A percentile compares a stretch with the other conserved stretches of the same genome.
phyloP scores from a whole-genome alignment of 2,797 vertebrate species.

The Chrosomus eos region DNA sequence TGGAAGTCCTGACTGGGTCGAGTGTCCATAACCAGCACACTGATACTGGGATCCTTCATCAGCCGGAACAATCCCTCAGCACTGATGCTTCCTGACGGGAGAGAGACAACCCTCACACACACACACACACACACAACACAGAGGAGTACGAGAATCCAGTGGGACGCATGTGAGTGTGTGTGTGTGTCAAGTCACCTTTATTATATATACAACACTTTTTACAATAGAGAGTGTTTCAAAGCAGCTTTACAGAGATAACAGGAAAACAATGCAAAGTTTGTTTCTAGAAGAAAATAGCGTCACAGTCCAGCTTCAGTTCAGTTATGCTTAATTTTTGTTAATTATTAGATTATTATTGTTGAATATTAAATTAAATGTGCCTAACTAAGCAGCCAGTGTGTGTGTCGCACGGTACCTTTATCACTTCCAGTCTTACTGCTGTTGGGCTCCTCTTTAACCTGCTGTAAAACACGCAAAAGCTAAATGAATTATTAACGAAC shows the following conservation, averaged over 20 bases:
- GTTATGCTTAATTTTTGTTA: too few species aligned
- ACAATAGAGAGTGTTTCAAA: too few species aligned
- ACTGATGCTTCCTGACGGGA: conserved; percentile 78
- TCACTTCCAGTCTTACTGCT: conserved; percentile 71
- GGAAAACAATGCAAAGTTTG: too few species aligned
- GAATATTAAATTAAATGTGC: too few species aligned
- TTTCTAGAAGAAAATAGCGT: too few species aligned
- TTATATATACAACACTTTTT: too few species aligned
- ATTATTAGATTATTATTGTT: too few species aligned
- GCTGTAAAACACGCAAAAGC: conserved; percentile 20
- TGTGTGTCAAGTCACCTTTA: too few species aligned
- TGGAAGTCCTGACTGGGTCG: conserved; percentile 85
- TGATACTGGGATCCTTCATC: conserved; percentile 87
- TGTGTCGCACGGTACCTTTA: conserved; percentile 6
- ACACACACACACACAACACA: background rate
- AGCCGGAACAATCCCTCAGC: conserved; percentile 90
- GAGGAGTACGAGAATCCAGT: conserved; percentile 45
- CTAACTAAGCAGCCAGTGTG: too few species aligned
- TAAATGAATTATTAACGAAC: background rate
- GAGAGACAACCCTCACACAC: background rate
- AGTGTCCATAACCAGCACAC: conserved; percentile 92
- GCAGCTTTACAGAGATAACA: too few species aligned
- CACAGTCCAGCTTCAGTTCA: too few species aligned
- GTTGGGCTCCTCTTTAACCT: conserved; percentile 88
- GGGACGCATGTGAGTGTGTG: background rate